These are phyloP conservation scores for Drosophila jambulina DNA, from an alignment of 1,140 invertebrate genomes.

Conservation along the genomic window DNA sequence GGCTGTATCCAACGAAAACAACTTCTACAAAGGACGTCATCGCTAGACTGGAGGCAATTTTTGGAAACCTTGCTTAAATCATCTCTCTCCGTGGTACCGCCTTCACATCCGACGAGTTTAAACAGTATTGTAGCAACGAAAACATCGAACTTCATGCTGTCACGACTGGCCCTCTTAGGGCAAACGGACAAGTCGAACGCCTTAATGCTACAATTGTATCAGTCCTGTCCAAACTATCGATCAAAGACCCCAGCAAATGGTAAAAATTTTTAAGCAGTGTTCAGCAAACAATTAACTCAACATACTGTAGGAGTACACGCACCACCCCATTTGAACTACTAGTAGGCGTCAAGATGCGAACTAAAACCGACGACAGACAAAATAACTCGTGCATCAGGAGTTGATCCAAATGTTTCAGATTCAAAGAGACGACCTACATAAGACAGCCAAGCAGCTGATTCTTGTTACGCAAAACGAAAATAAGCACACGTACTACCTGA, in stretches of 20 bases:
- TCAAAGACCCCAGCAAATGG: slow-evolving; percentile 8
- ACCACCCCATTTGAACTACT: not conserved
- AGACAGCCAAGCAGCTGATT: not conserved
- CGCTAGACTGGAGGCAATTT: not conserved
- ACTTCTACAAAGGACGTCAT: not conserved
- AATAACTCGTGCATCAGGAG: not conserved
- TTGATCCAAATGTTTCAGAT: too few relatives aligned
- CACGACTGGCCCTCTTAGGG: not conserved
- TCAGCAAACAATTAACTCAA: not conserved
- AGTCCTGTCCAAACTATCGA: slow-evolving; percentile 8
- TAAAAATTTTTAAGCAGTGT: slow-evolving; percentile 6
- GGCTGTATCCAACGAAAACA: not conserved
- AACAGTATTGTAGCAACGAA: not conserved
- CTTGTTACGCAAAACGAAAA: not conserved
- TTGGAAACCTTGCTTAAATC: not conserved
- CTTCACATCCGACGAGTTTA: not conserved
- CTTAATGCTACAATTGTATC: slow-evolving; percentile 6
- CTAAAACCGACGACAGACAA: not conserved
- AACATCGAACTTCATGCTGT: not conserved
- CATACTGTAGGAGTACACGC: not conserved
- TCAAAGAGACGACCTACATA: not conserved
- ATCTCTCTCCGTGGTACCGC: not conserved
- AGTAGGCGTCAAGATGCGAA: not conserved
- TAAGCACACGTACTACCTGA: not conserved
- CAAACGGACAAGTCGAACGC: slow-evolving; percentile 8